Evolutionary conservation across 1,140 invertebrate genomes (phyloP).

Genomic region (Ceratitis capitata): DNA sequence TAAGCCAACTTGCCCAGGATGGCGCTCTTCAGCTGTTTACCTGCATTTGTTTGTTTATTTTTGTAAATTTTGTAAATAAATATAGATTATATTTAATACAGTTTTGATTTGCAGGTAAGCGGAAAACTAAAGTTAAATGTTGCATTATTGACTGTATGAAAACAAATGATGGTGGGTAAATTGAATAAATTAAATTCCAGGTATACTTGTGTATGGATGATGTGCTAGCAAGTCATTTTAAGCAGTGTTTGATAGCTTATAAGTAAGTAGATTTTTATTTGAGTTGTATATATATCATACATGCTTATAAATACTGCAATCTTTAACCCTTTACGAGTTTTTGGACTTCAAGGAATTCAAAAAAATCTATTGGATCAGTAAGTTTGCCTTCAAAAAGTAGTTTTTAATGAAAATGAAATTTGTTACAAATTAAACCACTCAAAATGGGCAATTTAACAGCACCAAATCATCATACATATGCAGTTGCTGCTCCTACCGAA

Average conservation of each 20-base stretch:
- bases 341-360: too few relatives aligned
- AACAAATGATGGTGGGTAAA: not conserved
- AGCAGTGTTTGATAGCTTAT: not conserved
- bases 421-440: too few relatives aligned
- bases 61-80: slow-evolving; percentile 17
- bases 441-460: too few relatives aligned
- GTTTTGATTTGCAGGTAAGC: not conserved
- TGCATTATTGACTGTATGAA: not conserved
- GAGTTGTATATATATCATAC: not conserved
- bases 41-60: not conserved
- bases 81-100: not conserved
- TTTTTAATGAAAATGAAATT: too few relatives aligned
- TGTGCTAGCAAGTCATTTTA: not conserved
- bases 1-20: not conserved
- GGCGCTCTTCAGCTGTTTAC: not conserved
- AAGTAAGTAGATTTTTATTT: too few relatives aligned
- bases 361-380: too few relatives aligned
- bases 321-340: too few relatives aligned
- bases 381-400: too few relatives aligned
- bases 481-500: not conserved
- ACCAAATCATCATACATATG: too few relatives aligned
- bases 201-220: not conserved
- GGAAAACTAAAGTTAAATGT: not conserved
- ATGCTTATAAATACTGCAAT: too few relatives aligned
- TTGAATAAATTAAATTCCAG: not conserved